phyloP scores from a whole-genome alignment of 2,113 vertebrate genomes.

The Melanerpes aurifrons region DNA sequence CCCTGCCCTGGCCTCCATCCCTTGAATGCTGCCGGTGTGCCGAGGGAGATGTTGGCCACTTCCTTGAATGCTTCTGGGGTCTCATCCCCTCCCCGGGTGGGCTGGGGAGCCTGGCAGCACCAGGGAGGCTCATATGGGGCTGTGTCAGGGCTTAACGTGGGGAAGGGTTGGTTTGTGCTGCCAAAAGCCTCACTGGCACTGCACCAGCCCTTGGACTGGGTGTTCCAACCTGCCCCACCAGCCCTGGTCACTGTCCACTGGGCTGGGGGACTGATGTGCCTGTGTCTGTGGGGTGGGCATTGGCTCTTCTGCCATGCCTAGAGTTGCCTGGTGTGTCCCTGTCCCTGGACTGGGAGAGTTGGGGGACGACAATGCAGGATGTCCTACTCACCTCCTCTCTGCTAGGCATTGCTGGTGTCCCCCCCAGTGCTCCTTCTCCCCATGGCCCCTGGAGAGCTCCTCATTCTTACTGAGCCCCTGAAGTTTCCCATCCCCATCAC shows the following conservation, averaged over 20 bases:
- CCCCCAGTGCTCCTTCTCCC: neutral
- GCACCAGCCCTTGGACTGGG: rapidly evolving
- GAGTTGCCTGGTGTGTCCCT: rapidly evolving
- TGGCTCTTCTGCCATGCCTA: rapidly evolving
- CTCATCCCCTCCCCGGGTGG: rapidly evolving
- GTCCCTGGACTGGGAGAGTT: neutral
- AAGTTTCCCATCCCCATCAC: neutral
- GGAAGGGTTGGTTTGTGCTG: neutral
- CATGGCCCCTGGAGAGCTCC: too few relatives aligned
- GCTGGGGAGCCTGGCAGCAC: neutral
- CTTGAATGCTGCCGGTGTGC: rapidly evolving
- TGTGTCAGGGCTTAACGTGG: rapidly evolving
- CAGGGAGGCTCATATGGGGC: rapidly evolving
- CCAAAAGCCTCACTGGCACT: rapidly evolving
- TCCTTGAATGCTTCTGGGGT: neutral
- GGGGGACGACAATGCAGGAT: neutral
- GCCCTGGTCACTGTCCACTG: rapidly evolving
- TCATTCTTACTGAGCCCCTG: too few relatives aligned
- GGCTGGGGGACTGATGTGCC: rapidly evolving
- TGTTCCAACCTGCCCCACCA: neutral
- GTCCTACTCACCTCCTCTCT: neutral
- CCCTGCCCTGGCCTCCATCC: rapidly evolving
- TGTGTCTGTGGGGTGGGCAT: rapidly evolving
- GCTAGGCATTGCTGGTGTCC: neutral
- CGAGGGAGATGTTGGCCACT: rapidly evolving